Conservation (phyloP, 2,797 vertebrate genomes). For the Chelon auratus region DNA sequence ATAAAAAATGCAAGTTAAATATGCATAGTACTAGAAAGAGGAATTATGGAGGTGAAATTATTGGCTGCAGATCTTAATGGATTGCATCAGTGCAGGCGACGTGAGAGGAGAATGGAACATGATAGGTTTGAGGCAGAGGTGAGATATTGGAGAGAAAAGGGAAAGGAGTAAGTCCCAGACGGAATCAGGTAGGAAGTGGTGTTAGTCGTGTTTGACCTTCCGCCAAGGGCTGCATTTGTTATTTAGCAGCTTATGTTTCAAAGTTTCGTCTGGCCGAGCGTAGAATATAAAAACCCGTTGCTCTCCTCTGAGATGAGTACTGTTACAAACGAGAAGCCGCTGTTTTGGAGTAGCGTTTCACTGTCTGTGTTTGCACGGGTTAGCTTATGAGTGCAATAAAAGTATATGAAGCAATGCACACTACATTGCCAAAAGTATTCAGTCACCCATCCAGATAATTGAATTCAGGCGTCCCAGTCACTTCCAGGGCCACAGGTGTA, state of each 20-base stretch:
- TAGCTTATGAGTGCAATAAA: background rate
- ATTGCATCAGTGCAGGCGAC: background rate
- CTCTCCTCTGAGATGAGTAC: too few species aligned
- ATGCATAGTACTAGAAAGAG: background rate
- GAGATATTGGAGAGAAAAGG: background rate
- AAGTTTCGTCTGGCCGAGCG: background rate
- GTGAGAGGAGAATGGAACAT: background rate
- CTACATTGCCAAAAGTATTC: background rate
- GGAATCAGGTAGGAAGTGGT: background rate
- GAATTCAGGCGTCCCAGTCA: too few species aligned
- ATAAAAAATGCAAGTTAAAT: background rate
- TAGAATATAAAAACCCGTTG: background rate
- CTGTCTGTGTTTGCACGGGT: too few species aligned
- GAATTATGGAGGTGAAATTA: background rate
- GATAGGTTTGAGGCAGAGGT: background rate
- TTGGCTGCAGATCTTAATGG: background rate
- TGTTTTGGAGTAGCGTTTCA: background rate
- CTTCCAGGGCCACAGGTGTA: too few species aligned
- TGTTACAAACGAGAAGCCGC: background rate
- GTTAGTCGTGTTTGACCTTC: conserved; percentile 32
- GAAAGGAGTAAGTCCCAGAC: background rate
- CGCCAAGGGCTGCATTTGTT: conserved; percentile 28
- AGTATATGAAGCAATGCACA: background rate
- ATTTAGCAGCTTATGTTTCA: conserved; percentile 4
- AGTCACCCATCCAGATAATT: too few species aligned